Base-by-base conservation (phyloP, 2,797 vertebrate genomes). In the Odontamblyopus rebecca region DNA sequence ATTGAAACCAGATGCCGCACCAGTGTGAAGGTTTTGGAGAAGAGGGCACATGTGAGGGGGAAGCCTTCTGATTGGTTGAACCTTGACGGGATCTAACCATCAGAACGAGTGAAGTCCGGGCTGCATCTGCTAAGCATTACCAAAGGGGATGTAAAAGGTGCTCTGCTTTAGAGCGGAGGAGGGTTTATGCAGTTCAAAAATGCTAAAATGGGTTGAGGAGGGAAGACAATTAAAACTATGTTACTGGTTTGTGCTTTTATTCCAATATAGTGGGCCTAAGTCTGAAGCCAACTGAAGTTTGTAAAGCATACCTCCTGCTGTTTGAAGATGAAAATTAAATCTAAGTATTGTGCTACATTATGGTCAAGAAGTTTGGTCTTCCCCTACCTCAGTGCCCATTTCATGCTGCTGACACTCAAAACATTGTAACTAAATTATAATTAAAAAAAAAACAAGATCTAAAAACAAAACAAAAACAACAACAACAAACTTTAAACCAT, bases 121-220 rank as follows among this genome's bases (percentile, higher is more conserved):
- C 78, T 83, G 79, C 90, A 93, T 92, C 92, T 92, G 91, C 81
- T 85, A 85, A 50, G 81, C 83, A 92, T 92, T 92, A 92, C 61
- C 57, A 73, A 73, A 74, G 61, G 74, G 78, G 82, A 75, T 26
- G 71, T 70, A 82, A 81, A 86, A 86, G 83, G 83, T 86, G 76
- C 83, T 85, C 73, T 63, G 76, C 74, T 67, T 89, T 75, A 70
- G 66, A 69, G 38, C 64, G 67, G 67, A 70, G 57, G 27, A 67
- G 11, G 29, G 30, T 23, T 51, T 71, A 68, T 38, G 62, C 66
- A 60, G 68, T 70, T 69, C 54, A 79, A 64, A 78, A 61, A 51
- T 9, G 8, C 69, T 35, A 26, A 62, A 29, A 70, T 56, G 18
- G 6, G 69, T 51, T 65, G 26, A 78, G 61, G 59, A 69, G 59